Conservation (phyloP, 2,797 vertebrate species). For the Trichosurus vulpecula region DNA sequence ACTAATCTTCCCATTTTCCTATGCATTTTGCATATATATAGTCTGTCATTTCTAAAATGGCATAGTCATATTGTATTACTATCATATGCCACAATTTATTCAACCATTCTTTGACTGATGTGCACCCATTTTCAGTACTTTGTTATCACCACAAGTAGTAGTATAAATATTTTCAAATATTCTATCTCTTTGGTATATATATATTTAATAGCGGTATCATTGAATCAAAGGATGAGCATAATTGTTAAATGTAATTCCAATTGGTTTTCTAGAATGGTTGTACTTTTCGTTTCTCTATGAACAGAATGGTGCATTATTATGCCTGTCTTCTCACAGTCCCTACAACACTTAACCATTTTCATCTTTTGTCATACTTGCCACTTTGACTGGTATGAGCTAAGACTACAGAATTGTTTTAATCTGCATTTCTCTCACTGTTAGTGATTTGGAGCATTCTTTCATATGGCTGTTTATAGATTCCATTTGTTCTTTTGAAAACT, state of each 20-base stretch:
- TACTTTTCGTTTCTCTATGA: background rate
- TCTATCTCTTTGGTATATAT: background rate
- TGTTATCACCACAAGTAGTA: background rate
- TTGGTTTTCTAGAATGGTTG: background rate
- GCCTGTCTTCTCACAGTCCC: background rate
- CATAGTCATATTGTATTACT: background rate
- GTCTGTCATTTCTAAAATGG: no score
- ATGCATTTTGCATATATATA: background rate
- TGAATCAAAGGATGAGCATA: background rate
- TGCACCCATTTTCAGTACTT: background rate
- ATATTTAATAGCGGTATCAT: background rate
- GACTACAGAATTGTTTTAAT: background rate
- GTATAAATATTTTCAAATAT: background rate
- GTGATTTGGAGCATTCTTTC: background rate
- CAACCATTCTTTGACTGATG: background rate
- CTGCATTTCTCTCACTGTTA: background rate
- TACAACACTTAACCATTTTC: background rate
- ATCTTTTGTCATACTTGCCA: background rate
- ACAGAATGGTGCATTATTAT: background rate
- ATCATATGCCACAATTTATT: background rate
- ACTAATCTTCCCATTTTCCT: background rate
- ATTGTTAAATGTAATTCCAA: background rate
- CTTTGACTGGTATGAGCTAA: background rate
- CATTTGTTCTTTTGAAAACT: background rate
- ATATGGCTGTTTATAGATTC: background rate